Evolutionary conservation across 2,113 vertebrate species (phyloP).

Genomic region (Illadopsis cleaveri): DNA sequence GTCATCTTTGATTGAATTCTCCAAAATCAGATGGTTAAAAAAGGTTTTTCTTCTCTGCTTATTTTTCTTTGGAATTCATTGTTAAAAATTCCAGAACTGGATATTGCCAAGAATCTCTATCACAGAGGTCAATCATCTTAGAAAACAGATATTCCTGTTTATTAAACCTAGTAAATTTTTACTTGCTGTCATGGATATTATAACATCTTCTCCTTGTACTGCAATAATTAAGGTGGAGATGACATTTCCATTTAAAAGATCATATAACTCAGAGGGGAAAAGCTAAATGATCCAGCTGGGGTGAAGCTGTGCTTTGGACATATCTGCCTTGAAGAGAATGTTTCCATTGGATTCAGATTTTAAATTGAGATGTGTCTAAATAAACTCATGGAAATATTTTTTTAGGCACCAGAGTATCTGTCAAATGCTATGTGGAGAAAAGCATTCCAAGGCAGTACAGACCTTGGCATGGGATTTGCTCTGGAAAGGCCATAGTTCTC

Average conservation of each 20-base stretch:
- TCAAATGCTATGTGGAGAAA: background rate
- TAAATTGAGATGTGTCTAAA: background rate
- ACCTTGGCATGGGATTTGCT: background rate
- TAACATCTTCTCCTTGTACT: background rate
- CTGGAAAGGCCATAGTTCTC: background rate
- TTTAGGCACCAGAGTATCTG: background rate
- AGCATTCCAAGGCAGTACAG: background rate
- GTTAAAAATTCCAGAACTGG: conserved; percentile 3
- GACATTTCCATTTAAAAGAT: conserved; percentile 52
- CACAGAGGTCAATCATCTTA: background rate
- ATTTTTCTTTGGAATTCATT: background rate
- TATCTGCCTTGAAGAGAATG: background rate
- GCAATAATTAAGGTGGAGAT: conserved; percentile 52
- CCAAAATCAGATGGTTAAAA: background rate
- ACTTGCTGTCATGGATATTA: conserved; percentile 40
- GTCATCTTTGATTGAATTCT: background rate
- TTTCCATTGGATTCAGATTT: background rate
- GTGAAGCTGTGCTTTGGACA: background rate
- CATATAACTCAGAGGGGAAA: background rate
- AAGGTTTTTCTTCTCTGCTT: background rate
- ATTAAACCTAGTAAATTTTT: conserved; percentile 25
- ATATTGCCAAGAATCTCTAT: background rate
- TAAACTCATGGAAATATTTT: background rate
- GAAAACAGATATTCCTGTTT: background rate
- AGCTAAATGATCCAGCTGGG: background rate